phyloP scores from a whole-genome alignment of 1,140 invertebrate species.

The Gryon sp. region DNA sequence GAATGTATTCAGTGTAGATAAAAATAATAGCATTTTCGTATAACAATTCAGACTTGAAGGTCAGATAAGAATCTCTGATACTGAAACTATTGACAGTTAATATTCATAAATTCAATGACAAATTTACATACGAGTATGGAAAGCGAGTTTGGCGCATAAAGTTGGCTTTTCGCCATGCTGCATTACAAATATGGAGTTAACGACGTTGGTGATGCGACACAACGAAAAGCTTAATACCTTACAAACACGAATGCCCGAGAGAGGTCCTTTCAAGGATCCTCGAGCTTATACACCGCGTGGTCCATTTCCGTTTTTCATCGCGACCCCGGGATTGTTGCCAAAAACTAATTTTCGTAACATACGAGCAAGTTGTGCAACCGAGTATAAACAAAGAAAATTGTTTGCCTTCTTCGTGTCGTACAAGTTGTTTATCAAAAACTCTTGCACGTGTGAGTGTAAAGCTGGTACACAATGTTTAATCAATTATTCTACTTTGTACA shows the following conservation, averaged over 20 bases:
- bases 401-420: too few relatives aligned
- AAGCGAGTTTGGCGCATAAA: slow-evolving; percentile 69
- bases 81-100: not conserved
- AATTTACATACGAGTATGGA: slow-evolving; percentile 30
- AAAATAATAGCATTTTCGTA: too few relatives aligned
- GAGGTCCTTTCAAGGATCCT: slow-evolving; percentile 25
- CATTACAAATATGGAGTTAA: slow-evolving; percentile 71
- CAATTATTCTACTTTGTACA: too few relatives aligned
- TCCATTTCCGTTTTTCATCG: slow-evolving; percentile 48
- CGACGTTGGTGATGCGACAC: slow-evolving; percentile 53
- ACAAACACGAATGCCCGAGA: slow-evolving; percentile 17
- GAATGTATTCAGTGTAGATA: too few relatives aligned
- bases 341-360: slow-evolving; percentile 64
- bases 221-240: slow-evolving; percentile 35
- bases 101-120: slow-evolving; percentile 1
- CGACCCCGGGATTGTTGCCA: slow-evolving; percentile 62
- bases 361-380: slow-evolving; percentile 14
- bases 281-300: slow-evolving; percentile 14
- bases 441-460: too few relatives aligned
- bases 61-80: slow-evolving; percentile 1
- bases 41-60: too few relatives aligned
- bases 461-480: too few relatives aligned
- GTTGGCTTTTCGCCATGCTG: slow-evolving; percentile 71
- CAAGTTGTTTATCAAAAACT: not conserved
- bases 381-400: slow-evolving; percentile 8